phyloP scores from a whole-genome alignment of 2,113 vertebrate genomes.

The Oriolus oriolus region DNA sequence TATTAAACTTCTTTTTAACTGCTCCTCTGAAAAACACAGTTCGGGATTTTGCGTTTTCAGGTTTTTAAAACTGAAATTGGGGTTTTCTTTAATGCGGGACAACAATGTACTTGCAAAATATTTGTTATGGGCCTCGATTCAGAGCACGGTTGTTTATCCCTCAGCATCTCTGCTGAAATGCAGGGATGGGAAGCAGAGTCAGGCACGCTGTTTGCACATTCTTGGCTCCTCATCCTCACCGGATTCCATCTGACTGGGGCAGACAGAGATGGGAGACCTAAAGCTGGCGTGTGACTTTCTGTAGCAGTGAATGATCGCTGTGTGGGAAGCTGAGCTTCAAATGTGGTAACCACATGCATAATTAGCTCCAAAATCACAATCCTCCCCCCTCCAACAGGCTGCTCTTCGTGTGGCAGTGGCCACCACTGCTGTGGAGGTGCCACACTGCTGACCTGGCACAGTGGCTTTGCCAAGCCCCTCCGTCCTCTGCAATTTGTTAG shows the following conservation, averaged over 20 bases:
- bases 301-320: not conserved
- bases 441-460: not conserved
- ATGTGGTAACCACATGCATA: conserved; percentile 44
- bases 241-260: not conserved
- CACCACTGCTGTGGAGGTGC: not conserved
- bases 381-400: not conserved
- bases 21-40: not conserved
- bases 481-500: not conserved
- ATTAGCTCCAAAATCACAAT: not conserved
- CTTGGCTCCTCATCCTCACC: not conserved
- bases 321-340: conserved; percentile 47
- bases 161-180: not conserved
- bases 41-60: not conserved
- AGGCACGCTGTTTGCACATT: conserved; percentile 12
- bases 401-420: not conserved
- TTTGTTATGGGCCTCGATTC: not conserved
- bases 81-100: not conserved
- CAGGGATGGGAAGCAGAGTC: conserved; percentile 25
- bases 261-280: conserved; percentile 9
- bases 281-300: conserved; percentile 12
- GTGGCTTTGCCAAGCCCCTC: not conserved
- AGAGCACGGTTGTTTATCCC: not conserved
- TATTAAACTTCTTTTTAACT: conserved; percentile 28
- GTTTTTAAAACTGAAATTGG: not conserved
- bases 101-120: not conserved